Base-by-base conservation (phyloP, 2,888 invertebrate genomes). In the Meteorus cinctellus region DNA sequence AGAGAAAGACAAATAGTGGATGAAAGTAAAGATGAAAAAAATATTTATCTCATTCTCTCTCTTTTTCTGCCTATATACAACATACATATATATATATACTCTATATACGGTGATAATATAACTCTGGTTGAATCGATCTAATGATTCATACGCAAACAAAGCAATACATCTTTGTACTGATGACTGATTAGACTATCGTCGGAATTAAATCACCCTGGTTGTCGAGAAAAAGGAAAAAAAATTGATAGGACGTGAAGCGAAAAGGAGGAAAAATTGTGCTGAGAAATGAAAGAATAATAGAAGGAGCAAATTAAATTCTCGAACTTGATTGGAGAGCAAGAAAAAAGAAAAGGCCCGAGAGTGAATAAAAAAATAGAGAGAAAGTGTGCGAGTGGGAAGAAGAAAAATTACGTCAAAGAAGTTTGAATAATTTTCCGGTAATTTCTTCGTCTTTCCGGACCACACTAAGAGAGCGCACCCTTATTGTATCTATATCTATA, bases 391-490 rank as follows among this genome's bases (percentile, higher is more conserved):
- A 69, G 41, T 12, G 8, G 41, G 12, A 41, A 12, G 2, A 12
- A 12, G 41, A 68, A 48, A 60, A 36, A 60, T 65, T 19, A 51
- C 70, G 71, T 72, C 66, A 62, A 62, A 74, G 67, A 72, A 77
- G 69, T 76, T 75, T 74, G 73, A 78, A 76, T 74, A 77, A 70
- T 73, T 77, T 77, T 79, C 71, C 71, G 65, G 72, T 78, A 77
- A 77, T 75, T 76, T 71, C 72, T 31, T 73, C 74, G 77, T 71
- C 71, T 73, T 65, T 74, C 67, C 74, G 55, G 69, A 70, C 48
- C 45, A 34, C n/a, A 55, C 55, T 19, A 10, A 55, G 16, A 48
- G 6, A 16, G 48, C 4, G 2, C 48, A n/a, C 55, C 55, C 55
- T 55, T 19, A 19, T 41, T 19, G 55, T 55, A 55, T 55, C 8